A percentile compares a stretch with the other conserved stretches of the same genome.
Conservation (phyloP, 1,140 invertebrate species). For the Sesamia nonagrioides region DNA sequence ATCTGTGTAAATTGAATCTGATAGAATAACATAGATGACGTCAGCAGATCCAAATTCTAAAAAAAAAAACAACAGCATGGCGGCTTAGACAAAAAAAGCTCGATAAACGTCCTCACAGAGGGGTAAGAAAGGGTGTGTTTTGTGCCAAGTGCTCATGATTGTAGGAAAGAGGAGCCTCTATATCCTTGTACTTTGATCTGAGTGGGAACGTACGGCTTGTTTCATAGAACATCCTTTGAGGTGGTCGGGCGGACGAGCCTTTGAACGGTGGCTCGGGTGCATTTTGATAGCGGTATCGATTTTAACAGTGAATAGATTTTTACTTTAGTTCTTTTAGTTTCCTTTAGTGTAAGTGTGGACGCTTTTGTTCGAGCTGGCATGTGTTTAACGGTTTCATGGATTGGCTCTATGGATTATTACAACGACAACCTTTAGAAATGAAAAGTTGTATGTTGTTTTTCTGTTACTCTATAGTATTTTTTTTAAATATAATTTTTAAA, state of each 20-base stretch:
- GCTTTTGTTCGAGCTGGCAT: not conserved
- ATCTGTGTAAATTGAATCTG: not conserved
- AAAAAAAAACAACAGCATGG: not conserved
- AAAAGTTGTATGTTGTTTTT: not conserved
- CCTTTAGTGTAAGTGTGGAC: conserved; percentile 19
- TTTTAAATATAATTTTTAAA: no score
- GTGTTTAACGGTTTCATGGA: not conserved
- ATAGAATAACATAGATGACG: not conserved
- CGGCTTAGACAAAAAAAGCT: conserved; percentile 12
- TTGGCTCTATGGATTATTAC: no score
- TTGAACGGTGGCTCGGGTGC: conserved; percentile 62
- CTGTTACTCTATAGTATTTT: no score
- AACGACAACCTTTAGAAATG: no score
- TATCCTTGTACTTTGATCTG: conserved; percentile 67
- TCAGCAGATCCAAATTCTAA: not conserved
- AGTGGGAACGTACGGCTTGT: conserved; percentile 72
- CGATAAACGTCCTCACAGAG: conserved; percentile 43
- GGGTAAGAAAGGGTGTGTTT: conserved; percentile 63
- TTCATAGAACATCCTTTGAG: conserved; percentile 76
- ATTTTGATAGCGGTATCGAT: conserved; percentile 57
- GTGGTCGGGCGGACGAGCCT: conserved; percentile 63
- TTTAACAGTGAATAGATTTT: conserved; percentile 56
- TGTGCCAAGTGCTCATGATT: conserved; percentile 56
- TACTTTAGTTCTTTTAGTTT: conserved; percentile 43
- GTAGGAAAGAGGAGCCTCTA: conserved; percentile 60